These are phyloP conservation scores for Mungos mungo DNA, from an alignment of 2,113 vertebrate genomes.

Conservation along the genomic window DNA sequence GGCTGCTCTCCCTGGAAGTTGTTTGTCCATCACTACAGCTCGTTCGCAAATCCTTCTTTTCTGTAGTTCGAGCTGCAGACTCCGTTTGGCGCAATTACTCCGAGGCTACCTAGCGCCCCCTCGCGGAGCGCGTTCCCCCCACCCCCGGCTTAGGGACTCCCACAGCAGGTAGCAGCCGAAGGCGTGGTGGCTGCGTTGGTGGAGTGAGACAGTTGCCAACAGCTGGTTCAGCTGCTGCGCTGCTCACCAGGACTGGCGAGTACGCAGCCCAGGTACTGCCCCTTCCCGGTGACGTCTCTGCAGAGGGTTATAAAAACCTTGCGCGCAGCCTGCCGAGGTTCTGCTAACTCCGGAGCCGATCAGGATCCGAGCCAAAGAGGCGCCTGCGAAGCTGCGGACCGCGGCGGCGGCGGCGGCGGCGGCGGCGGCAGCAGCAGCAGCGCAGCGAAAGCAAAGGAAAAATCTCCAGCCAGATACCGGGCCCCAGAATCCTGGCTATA, in stretches of 20 bases:
- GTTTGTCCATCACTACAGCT: not conserved
- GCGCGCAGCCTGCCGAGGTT: constrained; percentile 37
- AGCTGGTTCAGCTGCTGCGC: constrained; percentile 60
- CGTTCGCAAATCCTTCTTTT: not conserved
- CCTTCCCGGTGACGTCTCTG: constrained; percentile 72
- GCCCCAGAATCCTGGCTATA: not conserved
- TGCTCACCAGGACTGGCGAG: constrained; percentile 16
- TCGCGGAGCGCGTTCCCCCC: not conserved
- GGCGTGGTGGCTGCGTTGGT: constrained; percentile 55
- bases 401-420: not conserved
- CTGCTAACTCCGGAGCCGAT: constrained; percentile 54
- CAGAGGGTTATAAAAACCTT: constrained; percentile 70
- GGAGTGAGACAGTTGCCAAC: constrained; percentile 51
- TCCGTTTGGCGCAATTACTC: not conserved
- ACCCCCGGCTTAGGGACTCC: not conserved
- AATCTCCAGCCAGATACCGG: not conserved
- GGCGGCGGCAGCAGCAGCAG: not conserved
- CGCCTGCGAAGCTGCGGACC: constrained; percentile 24
- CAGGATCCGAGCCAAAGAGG: constrained; percentile 6
- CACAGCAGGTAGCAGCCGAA: constrained; percentile 50
- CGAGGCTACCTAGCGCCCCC: constrained; percentile 42
- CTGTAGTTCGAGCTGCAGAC: not conserved
- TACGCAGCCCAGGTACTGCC: constrained; percentile 67
- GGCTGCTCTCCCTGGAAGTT: not conserved
- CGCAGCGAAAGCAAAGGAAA: not conserved